phyloP scores from a whole-genome alignment of 35 echinoderm and acorn worm species.

The Apostichopus parvimensis region DNA sequence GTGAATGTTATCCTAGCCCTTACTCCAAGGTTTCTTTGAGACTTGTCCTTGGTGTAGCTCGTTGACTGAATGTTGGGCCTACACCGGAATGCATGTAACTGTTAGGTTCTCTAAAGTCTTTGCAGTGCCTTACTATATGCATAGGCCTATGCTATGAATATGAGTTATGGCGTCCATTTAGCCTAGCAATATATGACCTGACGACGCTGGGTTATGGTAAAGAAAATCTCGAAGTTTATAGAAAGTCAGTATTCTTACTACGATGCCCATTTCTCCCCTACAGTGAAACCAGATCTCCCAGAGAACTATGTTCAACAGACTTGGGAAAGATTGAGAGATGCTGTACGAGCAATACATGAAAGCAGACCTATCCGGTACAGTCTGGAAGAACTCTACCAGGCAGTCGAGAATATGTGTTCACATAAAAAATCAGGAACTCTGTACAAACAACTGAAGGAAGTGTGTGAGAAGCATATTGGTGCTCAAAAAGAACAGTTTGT shows the following conservation, averaged over 20 bases:
- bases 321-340: conserved; percentile 89
- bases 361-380: conserved; percentile 94
- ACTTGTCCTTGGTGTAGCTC: too few relatives aligned
- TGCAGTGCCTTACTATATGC: too few relatives aligned
- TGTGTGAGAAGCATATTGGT: conserved; percentile 90
- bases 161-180: too few relatives aligned
- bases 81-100: too few relatives aligned
- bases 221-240: too few relatives aligned
- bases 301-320: conserved; percentile 97
- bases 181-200: too few relatives aligned
- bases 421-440: conserved; percentile 97
- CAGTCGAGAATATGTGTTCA: conserved; percentile 99
- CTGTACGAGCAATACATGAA: conserved; percentile 89
- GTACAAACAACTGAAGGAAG: conserved; percentile 90
- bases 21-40: too few relatives aligned
- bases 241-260: too few relatives aligned
- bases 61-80: too few relatives aligned
- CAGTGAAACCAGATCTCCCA: conserved; percentile 92
- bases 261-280: neutral
- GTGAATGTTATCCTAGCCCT: too few relatives aligned
- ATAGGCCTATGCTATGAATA: too few relatives aligned
- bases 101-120: too few relatives aligned
- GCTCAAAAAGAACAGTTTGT: conserved; percentile 83
- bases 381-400: conserved; percentile 94
- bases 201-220: neutral